Percentiles rank a stretch among this genome's conserved stretches.
These are phyloP conservation scores for Oophaga pumilio DNA, from an alignment of 2,113 vertebrate species.

Conservation along the genomic window DNA sequence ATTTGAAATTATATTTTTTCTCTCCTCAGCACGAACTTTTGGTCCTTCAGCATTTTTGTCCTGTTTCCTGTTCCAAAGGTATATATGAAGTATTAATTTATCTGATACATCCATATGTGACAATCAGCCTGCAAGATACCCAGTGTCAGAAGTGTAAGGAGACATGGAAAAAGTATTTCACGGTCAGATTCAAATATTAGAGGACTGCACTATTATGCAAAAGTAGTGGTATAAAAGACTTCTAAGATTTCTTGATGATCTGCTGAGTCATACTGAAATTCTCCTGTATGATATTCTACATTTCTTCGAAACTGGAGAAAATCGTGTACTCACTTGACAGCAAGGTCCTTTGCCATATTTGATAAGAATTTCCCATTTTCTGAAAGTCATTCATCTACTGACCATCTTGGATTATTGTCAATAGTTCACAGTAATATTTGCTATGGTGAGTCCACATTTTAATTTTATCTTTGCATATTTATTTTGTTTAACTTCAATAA, in stretches of 20 bases:
- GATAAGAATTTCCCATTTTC: background rate
- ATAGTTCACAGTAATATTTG: background rate
- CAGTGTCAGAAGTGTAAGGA: background rate
- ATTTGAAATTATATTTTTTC: background rate
- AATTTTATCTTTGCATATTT: background rate
- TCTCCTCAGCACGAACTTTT: background rate
- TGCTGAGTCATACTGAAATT: background rate
- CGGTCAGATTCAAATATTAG: background rate
- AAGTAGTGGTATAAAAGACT: background rate
- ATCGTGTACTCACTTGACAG: background rate
- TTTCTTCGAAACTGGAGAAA: background rate
- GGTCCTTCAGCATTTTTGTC: background rate
- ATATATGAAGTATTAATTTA: background rate
- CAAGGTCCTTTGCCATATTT: background rate
- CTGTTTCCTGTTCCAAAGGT: background rate
- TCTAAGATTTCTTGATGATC: background rate
- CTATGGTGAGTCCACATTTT: conserved; percentile 1
- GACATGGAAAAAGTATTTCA: background rate
- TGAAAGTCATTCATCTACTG: background rate
- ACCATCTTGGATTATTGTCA: conserved; percentile 10
- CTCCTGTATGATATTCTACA: background rate
- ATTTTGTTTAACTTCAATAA: background rate
- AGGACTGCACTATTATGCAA: no score
- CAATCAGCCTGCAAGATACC: background rate
- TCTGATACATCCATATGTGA: background rate